Conservation (phyloP, 2,797 vertebrate species). For the Calcarius lapponicus region DNA sequence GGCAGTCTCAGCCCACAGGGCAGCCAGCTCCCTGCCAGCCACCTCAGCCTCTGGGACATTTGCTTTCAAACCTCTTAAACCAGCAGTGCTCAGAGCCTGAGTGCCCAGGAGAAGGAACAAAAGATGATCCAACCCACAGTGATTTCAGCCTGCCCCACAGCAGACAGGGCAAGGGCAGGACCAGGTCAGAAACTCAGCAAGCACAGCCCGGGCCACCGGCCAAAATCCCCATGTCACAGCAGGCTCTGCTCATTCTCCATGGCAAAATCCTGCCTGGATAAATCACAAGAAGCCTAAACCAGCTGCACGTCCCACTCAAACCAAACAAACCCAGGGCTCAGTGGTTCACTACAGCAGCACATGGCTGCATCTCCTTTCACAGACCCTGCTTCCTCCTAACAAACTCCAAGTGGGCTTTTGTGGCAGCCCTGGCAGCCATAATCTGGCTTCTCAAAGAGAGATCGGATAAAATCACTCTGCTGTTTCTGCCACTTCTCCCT, state of each 20-base stretch:
- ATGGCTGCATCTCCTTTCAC: fast-evolving
- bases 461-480: neutral
- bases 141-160: neutral
- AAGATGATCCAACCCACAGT: neutral
- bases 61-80: neutral
- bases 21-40: neutral
- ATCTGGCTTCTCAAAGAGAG: neutral
- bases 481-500: neutral
- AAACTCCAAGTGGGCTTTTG: neutral
- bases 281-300: neutral
- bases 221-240: neutral
- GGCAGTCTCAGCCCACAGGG: neutral
- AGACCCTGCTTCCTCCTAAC: neutral
- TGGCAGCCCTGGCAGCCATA: neutral
- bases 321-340: neutral
- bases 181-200: neutral
- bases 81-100: neutral
- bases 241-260: neutral
- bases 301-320: neutral
- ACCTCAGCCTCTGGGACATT: neutral
- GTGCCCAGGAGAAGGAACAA: neutral
- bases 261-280: neutral
- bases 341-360: neutral
- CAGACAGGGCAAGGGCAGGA: neutral
- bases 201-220: neutral